These are phyloP conservation scores for Chouioia cunea DNA, from an alignment of 2,888 invertebrate species.

Conservation along the genomic window DNA sequence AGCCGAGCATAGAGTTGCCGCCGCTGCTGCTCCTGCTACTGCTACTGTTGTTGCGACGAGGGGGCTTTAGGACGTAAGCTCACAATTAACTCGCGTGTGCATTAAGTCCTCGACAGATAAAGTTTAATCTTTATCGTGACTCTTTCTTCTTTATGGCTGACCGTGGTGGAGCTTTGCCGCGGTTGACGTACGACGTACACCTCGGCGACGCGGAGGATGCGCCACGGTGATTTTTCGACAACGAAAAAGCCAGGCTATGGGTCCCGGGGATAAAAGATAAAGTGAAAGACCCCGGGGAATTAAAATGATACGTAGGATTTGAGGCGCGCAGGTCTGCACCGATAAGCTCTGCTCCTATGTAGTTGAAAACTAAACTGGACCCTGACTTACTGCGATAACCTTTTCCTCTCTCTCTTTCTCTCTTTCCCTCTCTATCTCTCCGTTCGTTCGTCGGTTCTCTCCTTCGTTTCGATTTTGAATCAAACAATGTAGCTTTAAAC, in stretches of 20 bases:
- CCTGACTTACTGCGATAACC: slow-evolving; percentile 29
- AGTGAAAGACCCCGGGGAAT: slow-evolving; percentile 42
- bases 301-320: slow-evolving; percentile 39
- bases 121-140: slow-evolving; percentile 38
- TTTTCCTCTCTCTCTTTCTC: too few relatives aligned
- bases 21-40: not conserved
- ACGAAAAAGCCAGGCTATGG: slow-evolving; percentile 2
- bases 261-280: slow-evolving; percentile 26
- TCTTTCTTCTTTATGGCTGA: slow-evolving; percentile 26
- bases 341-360: slow-evolving; percentile 25
- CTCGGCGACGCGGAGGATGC: not conserved
- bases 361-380: slow-evolving; percentile 23
- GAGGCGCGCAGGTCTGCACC: slow-evolving; percentile 3
- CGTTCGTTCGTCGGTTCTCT: too few relatives aligned
- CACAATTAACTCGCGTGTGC: slow-evolving; percentile 34
- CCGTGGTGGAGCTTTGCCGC: not conserved
- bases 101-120: slow-evolving; percentile 37
- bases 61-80: slow-evolving; percentile 6
- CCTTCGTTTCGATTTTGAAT: too few relatives aligned
- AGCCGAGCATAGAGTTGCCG: not conserved
- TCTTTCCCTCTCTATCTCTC: too few relatives aligned
- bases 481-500: too few relatives aligned
- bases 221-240: slow-evolving; percentile 21
- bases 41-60: not conserved
- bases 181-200: not conserved